phyloP scores from a whole-genome alignment of 2,113 vertebrate genomes.

The Thalassoma bifasciatum region DNA sequence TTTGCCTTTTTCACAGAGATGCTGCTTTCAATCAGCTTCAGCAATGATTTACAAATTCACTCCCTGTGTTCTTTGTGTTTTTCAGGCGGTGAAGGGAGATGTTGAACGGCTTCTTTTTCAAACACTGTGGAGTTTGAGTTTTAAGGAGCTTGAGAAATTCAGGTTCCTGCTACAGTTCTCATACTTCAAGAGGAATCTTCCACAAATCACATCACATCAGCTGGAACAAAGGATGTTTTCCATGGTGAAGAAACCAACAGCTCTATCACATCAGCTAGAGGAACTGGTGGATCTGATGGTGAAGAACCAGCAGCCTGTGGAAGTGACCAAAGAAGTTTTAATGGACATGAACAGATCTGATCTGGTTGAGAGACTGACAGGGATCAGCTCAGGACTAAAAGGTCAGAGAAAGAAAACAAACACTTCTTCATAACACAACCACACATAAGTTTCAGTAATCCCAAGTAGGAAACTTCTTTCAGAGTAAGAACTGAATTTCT shows the following conservation, averaged over 20 bases:
- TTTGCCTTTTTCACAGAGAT: no score
- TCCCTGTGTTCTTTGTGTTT: no score
- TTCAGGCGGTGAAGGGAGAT: not conserved
- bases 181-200: not conserved
- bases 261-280: rapidly evolving
- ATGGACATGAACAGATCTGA: slow-evolving; percentile 24
- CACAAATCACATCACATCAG: not conserved
- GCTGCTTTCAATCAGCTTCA: no score
- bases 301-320: not conserved
- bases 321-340: slow-evolving; percentile 1
- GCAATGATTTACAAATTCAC: no score
- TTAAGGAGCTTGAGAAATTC: not conserved
- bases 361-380: not conserved
- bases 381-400: not conserved
- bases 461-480: no score
- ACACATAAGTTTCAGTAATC: not conserved
- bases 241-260: no score
- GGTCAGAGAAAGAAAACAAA: not conserved
- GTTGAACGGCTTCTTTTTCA: not conserved
- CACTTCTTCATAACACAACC: not conserved
- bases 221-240: no score
- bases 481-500: not conserved
- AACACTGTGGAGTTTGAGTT: not conserved
- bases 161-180: not conserved
- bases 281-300: not conserved